These are phyloP conservation scores for Tauraco hartlaubi DNA, from an alignment of 2,797 vertebrate species.

Conservation along the genomic window DNA sequence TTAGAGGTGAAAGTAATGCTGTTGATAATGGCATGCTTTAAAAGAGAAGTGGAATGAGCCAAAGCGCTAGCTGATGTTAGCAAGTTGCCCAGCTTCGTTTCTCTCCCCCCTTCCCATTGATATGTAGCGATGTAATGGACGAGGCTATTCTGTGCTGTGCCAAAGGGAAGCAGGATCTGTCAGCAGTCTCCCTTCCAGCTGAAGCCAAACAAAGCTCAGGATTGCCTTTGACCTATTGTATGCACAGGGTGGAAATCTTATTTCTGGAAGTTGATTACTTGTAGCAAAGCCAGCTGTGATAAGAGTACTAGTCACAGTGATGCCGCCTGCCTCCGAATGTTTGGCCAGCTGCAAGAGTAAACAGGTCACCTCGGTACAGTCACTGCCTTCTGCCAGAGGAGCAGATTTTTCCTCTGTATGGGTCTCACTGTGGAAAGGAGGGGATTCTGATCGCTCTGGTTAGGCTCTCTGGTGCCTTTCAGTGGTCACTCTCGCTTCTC, in stretches of 20 bases:
- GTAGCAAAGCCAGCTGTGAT: background rate
- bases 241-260: background rate
- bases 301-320: background rate
- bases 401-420: background rate
- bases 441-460: background rate
- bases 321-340: slow-evolving; percentile 27
- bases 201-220: background rate
- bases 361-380: slow-evolving; percentile 4
- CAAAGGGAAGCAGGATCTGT: background rate
- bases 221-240: background rate
- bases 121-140: rapidly evolving
- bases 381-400: background rate
- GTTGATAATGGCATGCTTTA: background rate
- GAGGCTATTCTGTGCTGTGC: background rate
- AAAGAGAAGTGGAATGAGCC: background rate
- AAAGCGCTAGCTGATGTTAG: background rate
- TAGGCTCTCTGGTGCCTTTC: background rate
- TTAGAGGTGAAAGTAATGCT: background rate
- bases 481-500: background rate
- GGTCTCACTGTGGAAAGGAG: background rate
- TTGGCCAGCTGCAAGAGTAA: slow-evolving; percentile 36
- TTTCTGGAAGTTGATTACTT: background rate
- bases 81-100: background rate
- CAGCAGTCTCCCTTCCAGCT: background rate
- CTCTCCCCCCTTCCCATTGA: rapidly evolving